Evolutionary conservation across 64 coral and sea anemone species (phyloP).

Genomic region (Platygyra sinensis): DNA sequence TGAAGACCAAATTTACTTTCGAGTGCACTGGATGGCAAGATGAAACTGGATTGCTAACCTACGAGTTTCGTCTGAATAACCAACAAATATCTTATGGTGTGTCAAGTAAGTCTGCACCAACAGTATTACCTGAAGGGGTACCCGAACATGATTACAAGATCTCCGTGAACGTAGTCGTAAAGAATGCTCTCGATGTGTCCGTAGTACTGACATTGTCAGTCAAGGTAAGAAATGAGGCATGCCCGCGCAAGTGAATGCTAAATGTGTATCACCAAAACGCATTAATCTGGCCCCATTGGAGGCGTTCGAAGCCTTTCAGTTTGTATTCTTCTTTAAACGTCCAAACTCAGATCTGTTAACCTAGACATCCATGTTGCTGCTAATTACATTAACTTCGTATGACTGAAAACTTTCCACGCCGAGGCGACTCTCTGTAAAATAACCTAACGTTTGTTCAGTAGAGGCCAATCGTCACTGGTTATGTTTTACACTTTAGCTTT

Average conservation of each 20-base stretch:
- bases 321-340: too few species aligned
- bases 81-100: constrained; percentile 17
- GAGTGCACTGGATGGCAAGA: constrained; percentile 13
- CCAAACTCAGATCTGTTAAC: too few species aligned
- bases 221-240: neutral
- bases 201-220: neutral
- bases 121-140: neutral
- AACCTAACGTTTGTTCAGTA: too few species aligned
- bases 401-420: too few species aligned
- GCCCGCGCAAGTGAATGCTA: too few species aligned
- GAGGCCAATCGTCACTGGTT: too few species aligned
- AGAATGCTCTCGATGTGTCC: constrained; percentile 11
- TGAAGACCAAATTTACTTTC: constrained; percentile 11
- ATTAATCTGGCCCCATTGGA: too few species aligned
- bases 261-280: too few species aligned
- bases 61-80: neutral
- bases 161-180: neutral
- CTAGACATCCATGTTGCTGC: too few species aligned
- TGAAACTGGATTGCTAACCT: neutral
- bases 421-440: too few species aligned
- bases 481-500: neutral
- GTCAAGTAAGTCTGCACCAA: neutral
- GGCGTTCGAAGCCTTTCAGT: too few species aligned
- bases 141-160: neutral
- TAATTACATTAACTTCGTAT: too few species aligned